Evolutionary conservation across 2,113 vertebrate species (phyloP).

Genomic region (Oxygymnocypris stewartii): DNA sequence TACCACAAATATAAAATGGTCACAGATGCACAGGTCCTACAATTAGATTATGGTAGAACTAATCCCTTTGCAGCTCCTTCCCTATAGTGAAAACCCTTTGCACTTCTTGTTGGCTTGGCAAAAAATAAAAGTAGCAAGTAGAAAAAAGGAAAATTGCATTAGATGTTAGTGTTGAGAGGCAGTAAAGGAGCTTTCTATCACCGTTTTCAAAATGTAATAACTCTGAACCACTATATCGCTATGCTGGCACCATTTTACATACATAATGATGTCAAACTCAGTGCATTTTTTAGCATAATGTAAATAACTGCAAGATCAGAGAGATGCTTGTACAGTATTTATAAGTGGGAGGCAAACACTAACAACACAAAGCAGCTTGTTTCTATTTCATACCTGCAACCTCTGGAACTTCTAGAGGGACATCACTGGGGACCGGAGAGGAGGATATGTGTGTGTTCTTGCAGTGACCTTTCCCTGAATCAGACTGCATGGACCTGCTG

Average conservation of each 20-base stretch:
- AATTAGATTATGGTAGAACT: neutral
- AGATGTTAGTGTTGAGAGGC: neutral
- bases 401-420: conserved; percentile 8
- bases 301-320: conserved; percentile 12
- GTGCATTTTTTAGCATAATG: neutral
- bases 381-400: conserved; percentile 47
- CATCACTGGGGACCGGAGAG: conserved; percentile 9
- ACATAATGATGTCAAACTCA: neutral
- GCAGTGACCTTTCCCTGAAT: conserved; percentile 30
- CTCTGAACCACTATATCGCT: neutral
- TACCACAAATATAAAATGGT: neutral
- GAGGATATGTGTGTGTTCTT: conserved; percentile 18
- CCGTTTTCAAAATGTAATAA: conserved; percentile 4
- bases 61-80: neutral
- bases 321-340: neutral
- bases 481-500: conserved; percentile 50
- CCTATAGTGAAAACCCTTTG: neutral
- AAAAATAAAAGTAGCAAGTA: neutral
- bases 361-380: neutral
- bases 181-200: conserved; percentile 14
- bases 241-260: neutral
- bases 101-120: neutral
- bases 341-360: neutral
- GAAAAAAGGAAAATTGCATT: neutral
- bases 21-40: neutral